Evolutionary conservation across 2,797 vertebrate genomes (phyloP).

Genomic region (Corythornis leucogaster): DNA sequence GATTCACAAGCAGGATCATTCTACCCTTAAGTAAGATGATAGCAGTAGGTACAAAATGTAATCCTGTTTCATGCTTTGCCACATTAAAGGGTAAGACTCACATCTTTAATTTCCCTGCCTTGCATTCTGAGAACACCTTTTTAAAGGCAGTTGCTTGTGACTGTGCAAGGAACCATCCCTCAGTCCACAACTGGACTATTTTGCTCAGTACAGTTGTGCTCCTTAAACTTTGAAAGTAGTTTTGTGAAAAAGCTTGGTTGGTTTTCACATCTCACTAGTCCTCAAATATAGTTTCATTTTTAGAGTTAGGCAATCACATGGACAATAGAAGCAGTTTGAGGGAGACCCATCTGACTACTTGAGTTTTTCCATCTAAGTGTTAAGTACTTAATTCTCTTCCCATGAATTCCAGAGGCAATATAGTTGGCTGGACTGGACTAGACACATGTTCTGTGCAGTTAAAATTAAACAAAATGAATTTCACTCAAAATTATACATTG

Average conservation of each 20-base stretch:
- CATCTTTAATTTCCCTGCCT: neutral
- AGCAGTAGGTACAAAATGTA: neutral
- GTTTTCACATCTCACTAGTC: neutral
- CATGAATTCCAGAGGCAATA: neutral
- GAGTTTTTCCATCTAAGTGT: neutral
- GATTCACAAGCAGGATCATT: neutral
- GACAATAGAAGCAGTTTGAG: neutral
- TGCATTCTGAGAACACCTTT: constrained; percentile 44
- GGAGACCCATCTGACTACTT: neutral
- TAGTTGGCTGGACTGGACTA: neutral
- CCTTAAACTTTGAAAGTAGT: neutral
- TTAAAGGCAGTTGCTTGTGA: constrained; percentile 20
- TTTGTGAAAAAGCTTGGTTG: neutral
- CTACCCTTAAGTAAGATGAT: neutral
- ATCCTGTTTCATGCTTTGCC: constrained; percentile 27
- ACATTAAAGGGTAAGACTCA: constrained; percentile 46
- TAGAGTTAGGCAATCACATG: neutral
- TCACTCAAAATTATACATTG: neutral
- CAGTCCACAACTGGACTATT: neutral
- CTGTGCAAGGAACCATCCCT: neutral
- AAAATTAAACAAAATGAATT: neutral
- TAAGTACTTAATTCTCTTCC: neutral
- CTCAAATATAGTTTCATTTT: neutral
- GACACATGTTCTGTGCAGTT: neutral
- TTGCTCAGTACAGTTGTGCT: neutral